A percentile compares a stretch with the other conserved stretches of the same genome.
These are phyloP conservation scores for Drosophila eugracilis DNA, from an alignment of 1,140 invertebrate species.

Conservation along the genomic window DNA sequence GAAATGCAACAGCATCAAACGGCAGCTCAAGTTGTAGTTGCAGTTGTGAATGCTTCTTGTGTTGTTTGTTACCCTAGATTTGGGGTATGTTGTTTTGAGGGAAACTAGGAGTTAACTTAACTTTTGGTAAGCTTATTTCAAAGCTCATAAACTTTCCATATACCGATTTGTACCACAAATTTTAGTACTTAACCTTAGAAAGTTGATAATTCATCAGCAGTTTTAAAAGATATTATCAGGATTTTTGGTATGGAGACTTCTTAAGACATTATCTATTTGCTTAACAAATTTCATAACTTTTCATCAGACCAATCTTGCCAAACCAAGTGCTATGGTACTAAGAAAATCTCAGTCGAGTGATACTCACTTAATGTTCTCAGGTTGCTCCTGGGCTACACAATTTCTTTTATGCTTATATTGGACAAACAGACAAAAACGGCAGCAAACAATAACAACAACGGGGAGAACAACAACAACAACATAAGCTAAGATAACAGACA, in stretches of 20 bases:
- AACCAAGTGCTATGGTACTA: no score
- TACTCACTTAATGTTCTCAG: background rate
- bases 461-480: conserved; percentile 40
- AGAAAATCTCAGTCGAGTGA: background rate
- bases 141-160: no score
- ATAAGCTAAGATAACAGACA: conserved; percentile 77
- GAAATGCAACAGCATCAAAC: conserved; percentile 34
- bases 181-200: no score
- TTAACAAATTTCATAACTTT: background rate
- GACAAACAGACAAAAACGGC: conserved; percentile 57
- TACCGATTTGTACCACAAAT: background rate
- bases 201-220: background rate
- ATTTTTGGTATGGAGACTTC: background rate
- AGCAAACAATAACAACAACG: conserved; percentile 62
- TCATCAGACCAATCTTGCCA: background rate
- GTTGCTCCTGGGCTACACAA: conserved; percentile 48
- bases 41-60: conserved; percentile 38
- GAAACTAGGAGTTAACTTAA: no score
- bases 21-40: conserved; percentile 34
- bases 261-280: background rate
- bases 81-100: conserved; percentile 1
- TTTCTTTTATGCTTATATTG: conserved; percentile 72
- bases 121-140: no score
- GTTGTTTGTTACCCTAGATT: background rate
- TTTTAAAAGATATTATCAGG: background rate